These are phyloP conservation scores for Typhlomys cinereus DNA, from an alignment of 2,113 vertebrate genomes.

Conservation along the genomic window DNA sequence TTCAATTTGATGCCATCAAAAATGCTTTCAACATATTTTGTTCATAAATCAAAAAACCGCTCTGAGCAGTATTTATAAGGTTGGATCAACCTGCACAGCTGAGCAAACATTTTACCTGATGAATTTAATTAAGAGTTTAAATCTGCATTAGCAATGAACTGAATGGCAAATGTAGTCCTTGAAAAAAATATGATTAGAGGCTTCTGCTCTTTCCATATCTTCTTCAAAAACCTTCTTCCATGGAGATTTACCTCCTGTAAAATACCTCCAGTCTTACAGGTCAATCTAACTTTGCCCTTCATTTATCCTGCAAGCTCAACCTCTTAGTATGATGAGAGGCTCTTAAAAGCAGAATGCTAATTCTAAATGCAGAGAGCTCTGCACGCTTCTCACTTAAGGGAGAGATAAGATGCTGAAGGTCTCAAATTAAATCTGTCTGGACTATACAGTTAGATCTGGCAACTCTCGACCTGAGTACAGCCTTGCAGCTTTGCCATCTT, in stretches of 20 bases:
- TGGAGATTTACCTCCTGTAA: not conserved
- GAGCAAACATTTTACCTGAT: slow-evolving; percentile 54
- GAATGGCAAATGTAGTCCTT: slow-evolving; percentile 31
- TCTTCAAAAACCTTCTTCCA: not conserved
- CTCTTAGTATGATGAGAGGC: not conserved
- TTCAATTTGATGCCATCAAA: not conserved
- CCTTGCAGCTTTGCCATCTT: not conserved
- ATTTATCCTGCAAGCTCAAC: not conserved
- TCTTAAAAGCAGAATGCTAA: slow-evolving; percentile 17
- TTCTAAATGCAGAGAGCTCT: not conserved
- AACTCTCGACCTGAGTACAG: not conserved
- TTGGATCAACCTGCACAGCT: slow-evolving; percentile 45
- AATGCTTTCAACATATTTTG: not conserved
- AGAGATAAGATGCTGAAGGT: not conserved
- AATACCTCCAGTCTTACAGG: not conserved
- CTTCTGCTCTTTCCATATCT: not conserved
- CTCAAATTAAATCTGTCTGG: not conserved
- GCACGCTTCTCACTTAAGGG: not conserved
- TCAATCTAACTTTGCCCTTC: not conserved
- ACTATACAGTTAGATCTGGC: not conserved
- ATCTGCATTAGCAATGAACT: slow-evolving; percentile 33
- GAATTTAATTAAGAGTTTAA: slow-evolving; percentile 52
- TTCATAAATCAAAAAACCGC: not conserved
- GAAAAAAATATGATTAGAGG: slow-evolving; percentile 25
- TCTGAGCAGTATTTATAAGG: slow-evolving; percentile 23